Base-by-base conservation (phyloP, 2,113 vertebrate species). In the Anolis sagrei region DNA sequence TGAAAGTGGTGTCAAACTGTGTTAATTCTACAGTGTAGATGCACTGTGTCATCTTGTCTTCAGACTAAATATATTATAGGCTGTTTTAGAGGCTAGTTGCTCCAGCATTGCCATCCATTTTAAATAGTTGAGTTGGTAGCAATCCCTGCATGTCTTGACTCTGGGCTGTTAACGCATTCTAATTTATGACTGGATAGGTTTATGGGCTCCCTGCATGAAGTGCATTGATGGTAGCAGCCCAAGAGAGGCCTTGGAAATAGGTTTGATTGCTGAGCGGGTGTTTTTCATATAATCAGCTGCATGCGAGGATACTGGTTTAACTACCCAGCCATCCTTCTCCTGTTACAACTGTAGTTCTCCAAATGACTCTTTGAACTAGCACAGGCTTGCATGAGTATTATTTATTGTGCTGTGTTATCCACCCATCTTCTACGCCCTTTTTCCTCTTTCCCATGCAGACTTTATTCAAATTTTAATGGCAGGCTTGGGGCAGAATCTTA, bases 361-460 rank as follows among this genome's bases (percentile, higher is more conserved):
- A 27, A 87, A 77, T 79, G 5, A 5, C 58, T 1, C 87, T 92
- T 88, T 73, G 70, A 68, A n/a, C 36, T 81, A 74, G 27, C 19
- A 78, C 61, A 90, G 58, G 49, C 23, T 90, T 90, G 0, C 69
- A 86, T 39, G 29, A 82, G n/a, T 75, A 0, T 61, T 84, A 62
- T 72, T 58, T 44, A 68, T 87, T 44, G 7, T 29, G 18, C 10
- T 82, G 64, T 29, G 44, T 54, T 84, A 82, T 85, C 79, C 73
- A 48, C n/a, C 32, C 89, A 64, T 80, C 74, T 88, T 82, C 69
- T 86, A 79, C 66, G 76, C 44, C 91, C 69, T 27, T 92, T 74
- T 8, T 23, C 89, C 69, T 92, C 75, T 8, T 36, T 18, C 81
- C 80, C 90, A 83, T 70, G 32, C n/a, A 80, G 58, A 68, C 68